Percentiles rank a stretch among this genome's conserved stretches.
Conservation (phyloP, 2,888 invertebrate species). For the Drosophila robusta region DNA sequence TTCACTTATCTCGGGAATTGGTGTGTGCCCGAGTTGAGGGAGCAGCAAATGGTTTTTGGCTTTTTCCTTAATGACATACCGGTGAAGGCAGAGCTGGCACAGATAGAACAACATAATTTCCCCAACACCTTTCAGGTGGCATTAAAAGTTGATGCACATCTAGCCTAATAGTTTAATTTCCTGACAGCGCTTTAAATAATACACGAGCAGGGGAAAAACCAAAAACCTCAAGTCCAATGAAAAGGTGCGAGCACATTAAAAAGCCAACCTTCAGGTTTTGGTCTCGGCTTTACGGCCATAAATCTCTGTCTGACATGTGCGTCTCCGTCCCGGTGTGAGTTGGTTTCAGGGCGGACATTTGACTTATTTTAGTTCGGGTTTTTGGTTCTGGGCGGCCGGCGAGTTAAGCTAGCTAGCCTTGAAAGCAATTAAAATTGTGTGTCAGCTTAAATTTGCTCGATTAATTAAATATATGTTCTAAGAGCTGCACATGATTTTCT, state of each 20-base stretch:
- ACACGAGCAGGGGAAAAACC: conserved; percentile 15
- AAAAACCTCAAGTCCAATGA: conserved; percentile 27
- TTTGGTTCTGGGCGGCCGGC: neutral
- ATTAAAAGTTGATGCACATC: conserved; percentile 68
- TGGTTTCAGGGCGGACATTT: conserved; percentile 7
- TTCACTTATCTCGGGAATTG: conserved; percentile 60
- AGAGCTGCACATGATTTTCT: conserved; percentile 1
- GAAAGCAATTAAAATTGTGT: conserved; percentile 15
- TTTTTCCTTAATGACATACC: conserved; percentile 51
- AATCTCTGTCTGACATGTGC: conserved; percentile 64
- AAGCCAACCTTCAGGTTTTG: conserved; percentile 45
- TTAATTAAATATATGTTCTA: conserved; percentile 17
- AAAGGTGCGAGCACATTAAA: conserved; percentile 49
- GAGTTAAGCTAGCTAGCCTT: neutral
- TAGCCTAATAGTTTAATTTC: conserved; percentile 75
- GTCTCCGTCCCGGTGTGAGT: conserved; percentile 15
- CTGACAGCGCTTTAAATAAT: conserved; percentile 45
- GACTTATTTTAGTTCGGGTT: conserved; percentile 15
- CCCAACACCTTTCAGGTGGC: conserved; percentile 56
- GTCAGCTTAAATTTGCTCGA: neutral
- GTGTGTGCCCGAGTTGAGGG: conserved; percentile 30
- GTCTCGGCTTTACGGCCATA: conserved; percentile 51
- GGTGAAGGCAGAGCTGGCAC: conserved; percentile 5
- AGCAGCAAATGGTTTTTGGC: conserved; percentile 42
- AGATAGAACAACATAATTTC: conserved; percentile 43